Base-by-base conservation (phyloP, 2,888 invertebrate species). In the Nemapogon koenigi region DNA sequence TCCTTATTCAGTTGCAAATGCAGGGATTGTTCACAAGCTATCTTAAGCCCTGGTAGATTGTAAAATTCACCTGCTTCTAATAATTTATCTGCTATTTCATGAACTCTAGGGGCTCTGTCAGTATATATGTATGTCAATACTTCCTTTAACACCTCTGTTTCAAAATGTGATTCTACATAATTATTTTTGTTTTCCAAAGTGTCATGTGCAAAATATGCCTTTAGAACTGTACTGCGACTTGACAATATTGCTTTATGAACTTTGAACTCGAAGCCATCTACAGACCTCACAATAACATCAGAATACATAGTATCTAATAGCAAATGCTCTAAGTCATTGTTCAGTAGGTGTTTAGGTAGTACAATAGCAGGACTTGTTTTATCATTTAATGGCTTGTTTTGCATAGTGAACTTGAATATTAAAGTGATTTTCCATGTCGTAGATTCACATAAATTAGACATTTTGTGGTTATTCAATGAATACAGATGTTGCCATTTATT, bases 141-240 rank as follows among this genome's bases (percentile, higher is more conserved):
- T 57, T 75, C 73, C 26, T 49, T 50, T 10, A 78, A 43, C 1
- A 75, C 66, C 33, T 72, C 73, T 14, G 69, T 52, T 11, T 73
- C 70, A 2, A 75, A 50, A 1, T 62, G 67, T 30, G 71, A 69
- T 42, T 72, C 66, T 2, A 78, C 61, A 43, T 64, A 44, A 44
- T 76, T 76, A 4, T 73, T 76, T 3, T 46, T 46, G 44, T 68
- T 65, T 50, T 78, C 78, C 15, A 57, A 62, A 28, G 73, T 78
- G 43, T 76, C 73, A 37, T 76, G 75, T 40, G 72, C 68, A 52
- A 78, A 78, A 46, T 76, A 69, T 17, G 76, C 78, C 41, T 70
- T 73, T 4, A 78, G 41, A 0, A 78, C 78, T 13, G 57, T 62
- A 55, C 78, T 78, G 15, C 78, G 53, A 43, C 67, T 69, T 0